A percentile compares a stretch with the other conserved stretches of the same genome.
These are phyloP conservation scores for Neomorphus geoffroyi DNA, from an alignment of 2,797 vertebrate species.

Conservation along the genomic window DNA sequence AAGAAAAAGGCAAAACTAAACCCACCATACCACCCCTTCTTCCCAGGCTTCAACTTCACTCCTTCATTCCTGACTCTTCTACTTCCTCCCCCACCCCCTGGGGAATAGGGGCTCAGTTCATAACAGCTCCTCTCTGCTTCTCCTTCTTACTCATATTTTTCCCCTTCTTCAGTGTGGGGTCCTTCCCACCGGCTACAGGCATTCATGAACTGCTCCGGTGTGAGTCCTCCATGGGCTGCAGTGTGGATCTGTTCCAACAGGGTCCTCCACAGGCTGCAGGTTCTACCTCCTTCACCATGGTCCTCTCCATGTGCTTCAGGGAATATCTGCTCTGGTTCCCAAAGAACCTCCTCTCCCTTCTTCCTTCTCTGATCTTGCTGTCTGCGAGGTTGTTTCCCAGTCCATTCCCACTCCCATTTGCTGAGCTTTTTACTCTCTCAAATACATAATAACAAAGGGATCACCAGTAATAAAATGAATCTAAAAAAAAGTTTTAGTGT, in stretches of 20 bases:
- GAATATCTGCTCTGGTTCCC: not conserved
- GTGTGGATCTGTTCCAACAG: too few relatives aligned
- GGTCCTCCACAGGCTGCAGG: too few relatives aligned
- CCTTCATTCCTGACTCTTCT: not conserved
- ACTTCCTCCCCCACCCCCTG: not conserved
- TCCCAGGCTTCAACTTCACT: not conserved
- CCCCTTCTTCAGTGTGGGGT: not conserved
- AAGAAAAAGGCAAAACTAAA: not conserved
- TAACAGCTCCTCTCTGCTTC: not conserved
- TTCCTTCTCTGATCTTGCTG: not conserved
- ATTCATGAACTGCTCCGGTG: not conserved
- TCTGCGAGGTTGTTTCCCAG: not conserved
- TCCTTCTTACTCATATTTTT: not conserved
- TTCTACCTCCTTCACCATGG: not conserved
- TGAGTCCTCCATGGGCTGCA: not conserved
- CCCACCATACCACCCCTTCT: not conserved
- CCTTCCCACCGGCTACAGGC: not conserved
- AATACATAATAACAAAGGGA: not conserved
- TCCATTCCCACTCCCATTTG: not conserved
- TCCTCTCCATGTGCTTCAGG: not conserved
- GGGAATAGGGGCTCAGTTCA: accelerated
- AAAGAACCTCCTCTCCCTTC: not conserved
- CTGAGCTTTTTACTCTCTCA: not conserved
- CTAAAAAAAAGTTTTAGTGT: not conserved
- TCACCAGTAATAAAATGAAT: not conserved